Base-by-base conservation (phyloP, 2,888 invertebrate species). In the Morpho deidamia region DNA sequence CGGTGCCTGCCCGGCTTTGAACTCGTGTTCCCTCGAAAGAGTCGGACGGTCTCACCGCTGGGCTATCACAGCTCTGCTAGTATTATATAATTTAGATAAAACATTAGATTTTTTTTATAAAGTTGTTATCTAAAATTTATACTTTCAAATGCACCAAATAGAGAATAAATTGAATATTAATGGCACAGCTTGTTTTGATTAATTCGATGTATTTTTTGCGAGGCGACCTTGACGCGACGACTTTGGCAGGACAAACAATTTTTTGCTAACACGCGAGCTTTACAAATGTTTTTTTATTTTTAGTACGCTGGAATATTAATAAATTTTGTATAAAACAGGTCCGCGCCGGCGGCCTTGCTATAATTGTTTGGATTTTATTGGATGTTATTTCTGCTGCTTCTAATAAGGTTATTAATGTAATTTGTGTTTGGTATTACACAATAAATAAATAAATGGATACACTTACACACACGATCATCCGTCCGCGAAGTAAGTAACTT, bases 221-320 rank as follows among this genome's bases (percentile, higher is more conserved):
- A 3, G 11, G 11, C 54, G 59, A 53, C 59, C 59, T 59, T 56
- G 56, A 32, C 33, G 47, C 53, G 39, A 44, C 46, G 52, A 52
- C 55, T 52, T 55, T 52, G 55, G 35, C 40, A 52, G 49, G 49
- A 52, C 49, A 55, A 55, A 63, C 63, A 59, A 53, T 60, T 66
- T 61, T 56, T 49, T 50, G 43, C 38, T 11, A 41, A 62, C 62
- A 56, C 37, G 37, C 49, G 49, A 38, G 53, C 50, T 57, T 37
- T 32, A 41, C 33, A 41, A 41, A 44, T 47, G 46, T 34, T 35
- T 56, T 50, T 44, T 44, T 51, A 46, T 44, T 50, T 39, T 53
- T 53, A 35, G 23, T 14, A 49, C 37, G 35, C 10, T 39, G 37
- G 42, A 45, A 49, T 45, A 43, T 49, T 53, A 11, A 41, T 50